Conservation (phyloP, 2,113 vertebrate species). For the Dipodomys stephensi region DNA sequence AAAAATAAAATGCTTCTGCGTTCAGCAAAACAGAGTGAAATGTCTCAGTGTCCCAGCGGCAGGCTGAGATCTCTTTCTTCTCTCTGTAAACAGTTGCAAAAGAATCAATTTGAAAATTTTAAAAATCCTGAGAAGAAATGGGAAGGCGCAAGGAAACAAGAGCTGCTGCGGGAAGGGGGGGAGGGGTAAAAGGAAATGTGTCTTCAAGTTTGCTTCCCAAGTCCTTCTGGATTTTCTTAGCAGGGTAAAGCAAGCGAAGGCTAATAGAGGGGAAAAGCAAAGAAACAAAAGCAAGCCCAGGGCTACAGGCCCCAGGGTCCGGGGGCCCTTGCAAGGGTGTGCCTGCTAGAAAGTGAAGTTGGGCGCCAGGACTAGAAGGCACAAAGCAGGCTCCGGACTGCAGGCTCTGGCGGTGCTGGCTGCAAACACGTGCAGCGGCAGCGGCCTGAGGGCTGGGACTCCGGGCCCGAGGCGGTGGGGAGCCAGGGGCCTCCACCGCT, state of each 20-base stretch:
- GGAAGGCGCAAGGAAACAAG: constrained; percentile 82
- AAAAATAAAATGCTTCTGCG: constrained; percentile 68
- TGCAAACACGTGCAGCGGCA: constrained; percentile 76
- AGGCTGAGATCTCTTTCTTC: constrained; percentile 58
- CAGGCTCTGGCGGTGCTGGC: constrained; percentile 50
- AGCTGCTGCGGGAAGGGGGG: constrained; percentile 90
- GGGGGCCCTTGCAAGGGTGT: constrained; percentile 30
- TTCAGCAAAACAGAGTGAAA: constrained; percentile 62
- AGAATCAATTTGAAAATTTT: constrained; percentile 72
- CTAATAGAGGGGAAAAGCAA: constrained; percentile 50
- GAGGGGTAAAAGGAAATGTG: constrained; percentile 80
- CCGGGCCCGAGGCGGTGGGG: neutral
- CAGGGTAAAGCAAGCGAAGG: constrained; percentile 37
- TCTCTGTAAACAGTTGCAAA: constrained; percentile 58
- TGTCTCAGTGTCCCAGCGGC: constrained; percentile 55
- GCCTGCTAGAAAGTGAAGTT: constrained; percentile 77
- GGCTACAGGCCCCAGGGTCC: neutral
- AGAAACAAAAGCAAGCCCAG: constrained; percentile 72
- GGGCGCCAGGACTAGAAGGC: constrained; percentile 63
- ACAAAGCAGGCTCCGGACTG: constrained; percentile 79
- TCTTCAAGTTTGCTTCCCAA: constrained; percentile 81
- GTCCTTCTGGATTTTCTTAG: constrained; percentile 71
- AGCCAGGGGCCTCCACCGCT: neutral
- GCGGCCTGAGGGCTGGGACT: constrained; percentile 21
- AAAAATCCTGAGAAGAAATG: constrained; percentile 72